phyloP scores from a whole-genome alignment of 2,797 vertebrate genomes.

The Eurystomus glaucurus region DNA sequence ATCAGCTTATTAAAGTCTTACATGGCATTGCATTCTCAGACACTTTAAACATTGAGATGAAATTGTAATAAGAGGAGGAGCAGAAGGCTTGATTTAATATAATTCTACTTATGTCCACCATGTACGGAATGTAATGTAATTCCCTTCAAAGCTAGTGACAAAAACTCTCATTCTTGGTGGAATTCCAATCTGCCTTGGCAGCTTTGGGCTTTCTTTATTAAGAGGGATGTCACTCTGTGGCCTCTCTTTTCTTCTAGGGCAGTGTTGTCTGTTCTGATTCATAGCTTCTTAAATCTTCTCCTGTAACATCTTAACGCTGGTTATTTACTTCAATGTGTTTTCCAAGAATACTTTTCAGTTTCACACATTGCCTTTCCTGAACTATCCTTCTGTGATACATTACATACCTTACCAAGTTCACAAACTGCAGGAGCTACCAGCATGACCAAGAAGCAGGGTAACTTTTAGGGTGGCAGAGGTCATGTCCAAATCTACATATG shows the following conservation, averaged over 20 bases:
- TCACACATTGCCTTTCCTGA: background rate
- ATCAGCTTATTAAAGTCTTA: slow-evolving; percentile 73
- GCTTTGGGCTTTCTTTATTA: slow-evolving; percentile 52
- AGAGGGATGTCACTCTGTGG: slow-evolving; percentile 32
- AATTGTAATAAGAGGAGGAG: slow-evolving; percentile 73
- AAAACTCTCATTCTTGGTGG: slow-evolving; percentile 31
- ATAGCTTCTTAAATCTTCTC: slow-evolving; percentile 47
- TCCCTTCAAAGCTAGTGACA: slow-evolving; percentile 61
- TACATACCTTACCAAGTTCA: background rate
- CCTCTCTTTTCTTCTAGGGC: slow-evolving; percentile 16
- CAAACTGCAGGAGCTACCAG: background rate
- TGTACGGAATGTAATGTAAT: slow-evolving; percentile 52
- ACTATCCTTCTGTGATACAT: background rate
- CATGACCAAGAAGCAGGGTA: background rate
- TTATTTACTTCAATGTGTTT: slow-evolving; percentile 45
- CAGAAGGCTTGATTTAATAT: slow-evolving; percentile 73
- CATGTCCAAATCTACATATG: background rate
- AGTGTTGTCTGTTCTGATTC: slow-evolving; percentile 45
- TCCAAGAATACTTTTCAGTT: background rate
- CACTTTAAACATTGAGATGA: slow-evolving; percentile 64
- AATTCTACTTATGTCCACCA: slow-evolving; percentile 55
- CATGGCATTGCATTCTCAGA: slow-evolving; percentile 33
- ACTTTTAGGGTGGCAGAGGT: background rate
- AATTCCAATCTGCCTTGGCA: slow-evolving; percentile 62
- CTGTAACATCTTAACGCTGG: slow-evolving; percentile 20